These are phyloP conservation scores for Hirtodrosophila duncani DNA, from an alignment of 2,888 invertebrate species.

Conservation along the genomic window DNA sequence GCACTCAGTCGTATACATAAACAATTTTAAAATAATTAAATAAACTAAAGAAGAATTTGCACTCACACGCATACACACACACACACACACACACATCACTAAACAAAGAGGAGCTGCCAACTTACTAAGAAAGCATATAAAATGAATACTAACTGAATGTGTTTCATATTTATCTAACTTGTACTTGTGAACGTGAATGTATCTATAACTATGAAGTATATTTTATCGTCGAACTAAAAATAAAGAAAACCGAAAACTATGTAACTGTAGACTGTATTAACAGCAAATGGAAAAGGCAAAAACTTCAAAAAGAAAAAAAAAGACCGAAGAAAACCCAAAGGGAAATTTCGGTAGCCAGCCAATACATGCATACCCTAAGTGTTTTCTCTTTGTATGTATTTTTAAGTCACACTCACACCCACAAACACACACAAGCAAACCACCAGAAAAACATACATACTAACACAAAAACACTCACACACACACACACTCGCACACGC, in stretches of 20 bases:
- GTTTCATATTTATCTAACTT: slow-evolving; percentile 52
- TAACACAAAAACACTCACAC: slow-evolving; percentile 6
- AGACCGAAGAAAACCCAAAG: slow-evolving; percentile 9
- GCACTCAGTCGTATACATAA: no score
- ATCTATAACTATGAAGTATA: slow-evolving; percentile 42
- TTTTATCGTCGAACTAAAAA: slow-evolving; percentile 58
- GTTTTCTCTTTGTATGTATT: no score
- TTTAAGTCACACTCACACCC: neutral
- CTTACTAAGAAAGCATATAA: no score
- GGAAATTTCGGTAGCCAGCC: slow-evolving; percentile 1
- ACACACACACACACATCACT: no score
- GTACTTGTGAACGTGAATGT: slow-evolving; percentile 20
- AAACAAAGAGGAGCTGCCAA: neutral
- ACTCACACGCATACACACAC: no score
- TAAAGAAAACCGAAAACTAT: slow-evolving; percentile 30
- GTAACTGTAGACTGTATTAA: slow-evolving; percentile 11
- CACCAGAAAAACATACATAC: neutral
- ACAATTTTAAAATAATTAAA: no score
- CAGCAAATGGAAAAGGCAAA: slow-evolving; percentile 22
- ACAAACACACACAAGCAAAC: neutral
- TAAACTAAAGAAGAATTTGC: no score
- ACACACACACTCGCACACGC: slow-evolving; percentile 2
- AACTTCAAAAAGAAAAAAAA: slow-evolving; percentile 2
- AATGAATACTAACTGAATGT: slow-evolving; percentile 8
- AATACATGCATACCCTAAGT: no score